A percentile compares a stretch with the other conserved stretches of the same genome.
phyloP scores from a whole-genome alignment of 2,113 vertebrate species.

The Labeo rohita region DNA sequence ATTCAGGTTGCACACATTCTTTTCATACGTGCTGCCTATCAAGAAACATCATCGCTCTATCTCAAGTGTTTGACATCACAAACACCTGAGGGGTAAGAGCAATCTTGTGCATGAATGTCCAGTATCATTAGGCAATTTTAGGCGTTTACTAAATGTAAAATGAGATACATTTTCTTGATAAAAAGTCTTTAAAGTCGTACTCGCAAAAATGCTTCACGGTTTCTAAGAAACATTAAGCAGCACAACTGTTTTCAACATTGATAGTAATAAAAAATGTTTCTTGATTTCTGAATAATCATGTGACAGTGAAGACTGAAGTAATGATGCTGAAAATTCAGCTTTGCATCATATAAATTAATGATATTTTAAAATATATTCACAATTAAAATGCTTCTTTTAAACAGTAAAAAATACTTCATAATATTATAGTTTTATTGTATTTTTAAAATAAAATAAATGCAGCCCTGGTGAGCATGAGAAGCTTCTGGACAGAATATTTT shows the following conservation, averaged over 20 bases:
- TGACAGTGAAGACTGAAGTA: background rate
- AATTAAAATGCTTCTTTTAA: background rate
- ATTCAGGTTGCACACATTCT: background rate
- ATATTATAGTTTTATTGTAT: background rate
- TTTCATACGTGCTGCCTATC: background rate
- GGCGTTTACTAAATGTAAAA: too few species aligned
- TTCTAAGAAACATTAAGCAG: background rate
- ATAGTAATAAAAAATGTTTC: background rate
- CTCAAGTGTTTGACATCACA: background rate
- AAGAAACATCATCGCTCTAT: background rate
- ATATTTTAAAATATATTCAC: background rate
- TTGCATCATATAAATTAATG: background rate
- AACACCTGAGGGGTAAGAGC: background rate
- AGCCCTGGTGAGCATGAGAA: background rate
- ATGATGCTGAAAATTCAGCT: background rate
- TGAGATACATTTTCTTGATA: background rate
- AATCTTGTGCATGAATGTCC: background rate
- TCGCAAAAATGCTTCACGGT: background rate
- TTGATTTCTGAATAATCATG: background rate
- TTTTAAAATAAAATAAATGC: background rate
- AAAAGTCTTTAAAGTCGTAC: background rate
- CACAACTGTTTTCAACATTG: background rate
- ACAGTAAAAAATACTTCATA: background rate
- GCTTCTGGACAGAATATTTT: too few species aligned
- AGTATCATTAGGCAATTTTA: too few species aligned